Evolutionary conservation across 1,140 invertebrate genomes (phyloP).

Genomic region (Cydia strobilella): DNA sequence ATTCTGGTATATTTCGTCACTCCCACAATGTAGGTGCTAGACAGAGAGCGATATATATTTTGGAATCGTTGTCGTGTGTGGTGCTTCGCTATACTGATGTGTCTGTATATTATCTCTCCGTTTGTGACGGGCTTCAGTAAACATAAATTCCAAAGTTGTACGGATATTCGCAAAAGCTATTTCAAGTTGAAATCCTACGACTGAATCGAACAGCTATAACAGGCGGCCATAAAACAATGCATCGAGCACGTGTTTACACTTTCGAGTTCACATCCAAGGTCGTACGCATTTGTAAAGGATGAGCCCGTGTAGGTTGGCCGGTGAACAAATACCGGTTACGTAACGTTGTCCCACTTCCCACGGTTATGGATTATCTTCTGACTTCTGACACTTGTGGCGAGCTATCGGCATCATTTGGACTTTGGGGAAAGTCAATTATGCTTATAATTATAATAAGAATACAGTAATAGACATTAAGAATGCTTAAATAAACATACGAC

Average conservation of each 20-base stretch:
- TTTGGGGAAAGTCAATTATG: not conserved
- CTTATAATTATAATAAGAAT: too few relatives aligned
- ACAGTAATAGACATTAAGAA: too few relatives aligned
- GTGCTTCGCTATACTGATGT: too few relatives aligned
- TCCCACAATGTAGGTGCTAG: too few relatives aligned
- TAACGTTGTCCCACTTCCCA: conserved; percentile 75
- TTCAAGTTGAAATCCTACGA: conserved; percentile 21
- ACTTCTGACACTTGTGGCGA: conserved; percentile 59
- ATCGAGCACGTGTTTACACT: conserved; percentile 77
- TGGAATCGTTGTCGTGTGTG: too few relatives aligned
- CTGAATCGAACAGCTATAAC: conserved; percentile 37
- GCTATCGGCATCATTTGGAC: conserved; percentile 45
- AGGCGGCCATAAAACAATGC: conserved; percentile 77
- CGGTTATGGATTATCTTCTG: conserved; percentile 59
- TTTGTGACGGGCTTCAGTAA: too few relatives aligned
- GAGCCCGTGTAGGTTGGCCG: conserved; percentile 71
- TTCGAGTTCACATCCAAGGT: conserved; percentile 78
- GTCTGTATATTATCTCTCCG: too few relatives aligned
- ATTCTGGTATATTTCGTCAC: too few relatives aligned
- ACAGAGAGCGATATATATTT: too few relatives aligned
- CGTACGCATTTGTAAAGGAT: conserved; percentile 78
- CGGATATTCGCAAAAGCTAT: conserved; percentile 20
- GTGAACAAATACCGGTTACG: conserved; percentile 76
- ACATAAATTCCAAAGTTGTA: not conserved
- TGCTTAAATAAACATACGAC: too few relatives aligned